phyloP scores from a whole-genome alignment of 2,888 invertebrate species.

The Tipula lateralis region DNA sequence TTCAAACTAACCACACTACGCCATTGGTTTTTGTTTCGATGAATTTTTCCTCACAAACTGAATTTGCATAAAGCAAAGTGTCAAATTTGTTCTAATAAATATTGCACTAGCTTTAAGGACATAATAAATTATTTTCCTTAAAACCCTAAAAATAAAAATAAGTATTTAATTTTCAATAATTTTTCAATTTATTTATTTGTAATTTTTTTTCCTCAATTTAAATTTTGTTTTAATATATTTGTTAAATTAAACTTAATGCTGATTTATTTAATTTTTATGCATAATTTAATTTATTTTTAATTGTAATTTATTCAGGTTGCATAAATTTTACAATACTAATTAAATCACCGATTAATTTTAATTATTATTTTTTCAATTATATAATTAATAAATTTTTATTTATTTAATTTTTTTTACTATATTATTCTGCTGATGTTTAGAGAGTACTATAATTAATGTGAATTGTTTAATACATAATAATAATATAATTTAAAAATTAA shows the following conservation, averaged over 20 bases:
- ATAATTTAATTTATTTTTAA: not conserved
- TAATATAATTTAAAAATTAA: not conserved
- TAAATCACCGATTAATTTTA: too few relatives aligned
- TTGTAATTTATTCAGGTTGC: not conserved
- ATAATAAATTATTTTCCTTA: too few relatives aligned
- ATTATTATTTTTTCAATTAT: not conserved
- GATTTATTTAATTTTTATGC: not conserved
- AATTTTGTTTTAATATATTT: not conserved
- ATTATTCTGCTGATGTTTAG: not conserved
- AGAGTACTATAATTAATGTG: not conserved
- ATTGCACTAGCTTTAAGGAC: too few relatives aligned
- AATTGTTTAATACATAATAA: not conserved
- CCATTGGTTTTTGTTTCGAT: too few relatives aligned
- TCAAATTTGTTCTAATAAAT: too few relatives aligned
- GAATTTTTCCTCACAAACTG: too few relatives aligned
- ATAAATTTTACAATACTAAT: not conserved
- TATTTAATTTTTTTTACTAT: not conserved
- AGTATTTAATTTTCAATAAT: not conserved
- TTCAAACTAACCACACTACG: too few relatives aligned
- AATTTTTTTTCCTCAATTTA: not conserved
- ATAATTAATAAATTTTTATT: not conserved
- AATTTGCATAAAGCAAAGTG: too few relatives aligned
- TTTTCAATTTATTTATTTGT: slow-evolving; percentile 4
- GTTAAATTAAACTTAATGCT: not conserved
- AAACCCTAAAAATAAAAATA: not conserved